Evolutionary conservation across 2,113 vertebrate species (phyloP), one percentile per base, ranked within the genome.

Genomic region (Prunella himalayana): DNA sequence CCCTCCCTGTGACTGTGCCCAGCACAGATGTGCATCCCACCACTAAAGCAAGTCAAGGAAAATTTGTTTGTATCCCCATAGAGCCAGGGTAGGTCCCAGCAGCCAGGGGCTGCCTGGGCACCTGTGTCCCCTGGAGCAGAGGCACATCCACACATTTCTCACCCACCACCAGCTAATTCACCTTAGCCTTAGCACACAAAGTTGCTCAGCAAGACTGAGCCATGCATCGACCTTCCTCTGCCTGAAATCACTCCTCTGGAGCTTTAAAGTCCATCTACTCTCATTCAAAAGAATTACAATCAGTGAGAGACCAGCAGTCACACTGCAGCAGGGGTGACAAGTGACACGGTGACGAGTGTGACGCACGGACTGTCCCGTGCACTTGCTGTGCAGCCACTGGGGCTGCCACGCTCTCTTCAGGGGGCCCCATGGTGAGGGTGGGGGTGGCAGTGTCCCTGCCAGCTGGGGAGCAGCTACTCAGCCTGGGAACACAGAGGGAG

Each of bases 291-390:
- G 15, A 76, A 28, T 25, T 0, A 0, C 1, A 2, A 6, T 28
- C 37, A 49, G 61, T 33, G 28, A n/a, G 71, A 63, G 42, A 20
- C 13, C 42, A 61, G 37, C 5, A 14, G 45, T 65, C 8, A 7
- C 23, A 3, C 65, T 57, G 45, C 31, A 75, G 69, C 49, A 16
- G 44, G 0, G 5, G 69, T 69, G 69, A n/a, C 4, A 3, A 54
- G 17, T 25, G 64, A 18, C 63, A 16, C 0, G 23, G 73, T 69
- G 79, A 64, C 0, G 0, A 27, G 42, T 8, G 18, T 0, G 5
- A 60, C 0, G 0, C 35, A 15, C 28, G 15, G 77, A n/a, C 30
- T 57, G 49, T 24, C 41, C 45, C 22, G 6, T 42, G 53, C 22
- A 12, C 49, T 63, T 23, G 31, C 42, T 71, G 39, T 15, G 45